These are phyloP conservation scores for Drosophila neotestacea DNA, from an alignment of 2,888 invertebrate genomes.

Conservation along the genomic window DNA sequence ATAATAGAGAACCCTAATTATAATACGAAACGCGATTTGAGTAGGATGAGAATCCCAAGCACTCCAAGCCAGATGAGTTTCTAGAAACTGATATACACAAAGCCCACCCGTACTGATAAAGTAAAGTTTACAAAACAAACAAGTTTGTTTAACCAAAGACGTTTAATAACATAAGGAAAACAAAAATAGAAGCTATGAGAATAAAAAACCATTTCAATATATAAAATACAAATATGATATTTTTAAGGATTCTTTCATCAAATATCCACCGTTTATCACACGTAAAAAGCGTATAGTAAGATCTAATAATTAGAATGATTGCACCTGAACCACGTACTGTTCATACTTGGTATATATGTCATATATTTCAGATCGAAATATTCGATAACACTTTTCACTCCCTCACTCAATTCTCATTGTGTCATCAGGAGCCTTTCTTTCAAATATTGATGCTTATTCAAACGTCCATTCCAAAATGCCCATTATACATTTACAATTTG, in stretches of 20 bases:
- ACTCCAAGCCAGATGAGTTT: constrained; percentile 48
- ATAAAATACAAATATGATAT: constrained; percentile 18
- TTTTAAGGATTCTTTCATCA: constrained; percentile 36
- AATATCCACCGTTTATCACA: constrained; percentile 43
- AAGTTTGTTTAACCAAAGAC: constrained; percentile 40
- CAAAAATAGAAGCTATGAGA: not conserved
- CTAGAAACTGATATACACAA: constrained; percentile 46
- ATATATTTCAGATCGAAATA: not conserved
- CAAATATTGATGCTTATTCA: constrained; percentile 28
- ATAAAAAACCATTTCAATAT: too few relatives aligned
- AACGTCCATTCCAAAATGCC: constrained; percentile 25
- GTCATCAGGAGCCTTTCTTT: constrained; percentile 26
- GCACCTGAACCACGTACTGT: constrained; percentile 30
- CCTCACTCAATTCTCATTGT: not conserved
- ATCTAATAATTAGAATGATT: constrained; percentile 39
- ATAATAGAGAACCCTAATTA: constrained; percentile 21
- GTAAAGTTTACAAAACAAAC: constrained; percentile 63
- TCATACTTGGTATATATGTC: not conserved
- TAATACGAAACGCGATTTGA: constrained; percentile 3
- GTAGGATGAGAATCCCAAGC: constrained; percentile 30
- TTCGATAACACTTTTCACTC: not conserved
- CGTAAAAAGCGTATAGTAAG: constrained; percentile 28
- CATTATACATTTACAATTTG: constrained; percentile 27
- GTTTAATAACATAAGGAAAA: constrained; percentile 13
- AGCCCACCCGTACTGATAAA: constrained; percentile 79